A percentile compares a stretch with the other conserved stretches of the same genome.
phyloP scores from a whole-genome alignment of 2,113 vertebrate genomes.

The Brienomyrus brachyistius region DNA sequence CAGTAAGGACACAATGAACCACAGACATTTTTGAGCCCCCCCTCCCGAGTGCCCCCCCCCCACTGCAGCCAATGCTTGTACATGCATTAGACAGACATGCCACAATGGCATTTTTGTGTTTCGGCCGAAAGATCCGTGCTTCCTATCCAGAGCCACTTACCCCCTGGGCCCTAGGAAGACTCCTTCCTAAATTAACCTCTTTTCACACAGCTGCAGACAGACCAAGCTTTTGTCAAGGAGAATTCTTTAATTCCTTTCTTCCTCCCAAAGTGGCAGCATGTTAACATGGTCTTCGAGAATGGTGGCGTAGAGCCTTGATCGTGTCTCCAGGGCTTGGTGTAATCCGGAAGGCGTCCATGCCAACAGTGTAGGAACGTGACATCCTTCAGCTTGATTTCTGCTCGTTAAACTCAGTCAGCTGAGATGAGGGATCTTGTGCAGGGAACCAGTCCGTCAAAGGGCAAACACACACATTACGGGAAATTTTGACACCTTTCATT shows the following conservation, averaged over 20 bases:
- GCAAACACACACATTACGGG: not conserved
- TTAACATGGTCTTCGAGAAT: not conserved
- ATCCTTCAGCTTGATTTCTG: not conserved
- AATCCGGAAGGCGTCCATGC: not conserved
- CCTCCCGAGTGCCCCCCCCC: no score
- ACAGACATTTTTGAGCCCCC: not conserved
- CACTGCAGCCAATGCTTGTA: not conserved
- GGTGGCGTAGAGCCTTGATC: not conserved
- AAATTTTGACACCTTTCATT: not conserved
- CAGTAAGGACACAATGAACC: not conserved
- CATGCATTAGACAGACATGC: not conserved
- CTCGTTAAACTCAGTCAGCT: not conserved
- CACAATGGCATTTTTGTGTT: not conserved
- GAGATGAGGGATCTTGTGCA: not conserved
- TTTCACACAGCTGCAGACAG: not conserved
- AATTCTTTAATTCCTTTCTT: not conserved
- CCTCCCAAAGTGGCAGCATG: not conserved
- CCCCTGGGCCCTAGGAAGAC: not conserved
- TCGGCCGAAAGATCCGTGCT: not conserved
- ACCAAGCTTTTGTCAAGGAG: not conserved
- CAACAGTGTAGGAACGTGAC: not conserved
- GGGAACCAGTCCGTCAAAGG: not conserved
- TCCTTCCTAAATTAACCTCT: not conserved
- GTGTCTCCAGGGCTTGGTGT: not conserved
- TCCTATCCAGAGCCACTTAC: not conserved